Conservation (phyloP, 2,113 vertebrate species). For the Equus quagga region DNA sequence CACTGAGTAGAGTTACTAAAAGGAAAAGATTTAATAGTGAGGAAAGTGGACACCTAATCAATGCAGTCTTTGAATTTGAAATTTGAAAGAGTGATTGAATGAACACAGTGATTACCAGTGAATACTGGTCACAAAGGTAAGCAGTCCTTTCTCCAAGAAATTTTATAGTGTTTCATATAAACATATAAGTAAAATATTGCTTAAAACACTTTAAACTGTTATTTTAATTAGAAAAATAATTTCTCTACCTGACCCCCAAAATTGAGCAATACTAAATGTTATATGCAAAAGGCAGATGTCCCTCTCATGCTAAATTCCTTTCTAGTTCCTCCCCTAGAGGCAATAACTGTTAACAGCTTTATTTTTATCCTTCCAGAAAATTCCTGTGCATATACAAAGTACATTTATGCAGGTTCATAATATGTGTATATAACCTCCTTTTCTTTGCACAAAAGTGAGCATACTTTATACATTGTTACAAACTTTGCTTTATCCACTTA, state of each 20-base stretch:
- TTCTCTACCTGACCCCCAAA: neutral
- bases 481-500: neutral
- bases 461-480: neutral
- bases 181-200: conserved; percentile 6
- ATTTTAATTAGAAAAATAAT: conserved; percentile 41
- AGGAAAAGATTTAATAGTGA: neutral
- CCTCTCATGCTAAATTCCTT: neutral
- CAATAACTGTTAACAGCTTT: neutral
- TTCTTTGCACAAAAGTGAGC: neutral
- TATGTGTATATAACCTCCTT: neutral
- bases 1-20: neutral
- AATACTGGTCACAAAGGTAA: neutral
- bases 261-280: conserved; percentile 11
- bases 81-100: neutral
- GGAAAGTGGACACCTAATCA: neutral
- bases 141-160: neutral
- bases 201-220: conserved; percentile 17
- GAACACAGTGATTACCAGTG: neutral
- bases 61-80: conserved; percentile 8
- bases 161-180: conserved; percentile 29
- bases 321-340: neutral
- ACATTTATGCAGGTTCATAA: neutral
- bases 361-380: conserved; percentile 39
- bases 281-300: neutral
- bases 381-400: neutral